Base-by-base conservation (phyloP, 2,888 invertebrate species). In the Sceliomorpha sp. region DNA sequence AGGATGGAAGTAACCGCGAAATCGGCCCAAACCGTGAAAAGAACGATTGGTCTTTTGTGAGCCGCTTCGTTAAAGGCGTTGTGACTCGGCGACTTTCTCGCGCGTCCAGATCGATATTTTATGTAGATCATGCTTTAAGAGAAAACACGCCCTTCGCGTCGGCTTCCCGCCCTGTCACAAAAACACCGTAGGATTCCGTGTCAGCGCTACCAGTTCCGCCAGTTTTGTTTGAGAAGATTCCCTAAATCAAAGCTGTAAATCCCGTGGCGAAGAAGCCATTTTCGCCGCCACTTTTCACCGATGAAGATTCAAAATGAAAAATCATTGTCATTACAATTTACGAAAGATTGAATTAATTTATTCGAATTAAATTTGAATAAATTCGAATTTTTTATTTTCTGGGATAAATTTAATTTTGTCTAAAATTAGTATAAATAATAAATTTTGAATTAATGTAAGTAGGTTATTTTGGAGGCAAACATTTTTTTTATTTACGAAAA, bases 1-100 rank as follows among this genome's bases (percentile, higher is more conserved):
- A n/a, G n/a, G n/a, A n/a, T n/a, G n/a, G n/a, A n/a, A n/a, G n/a
- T n/a, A n/a, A n/a, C 77, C 82, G 83, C 81, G 78, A 83, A 85
- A 85, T 86, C 79, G 73, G 76, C 51, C 60, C 58, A 66, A 78
- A 71, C 82, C 83, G 82, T 85, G 84, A 85, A 85, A 84, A 82
- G 83, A 83, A 84, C 81, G 77, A 82, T 84, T 82, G 81, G 79
- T 79, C 76, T 71, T 81, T 83, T 79, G 80, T 73, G 72, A 50
- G 75, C 70, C 70, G 74, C 74, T 76, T 55, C 73, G 70, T 47
- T 34, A 47, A 13, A 14, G 14, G 26, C 15, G 32, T 29, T 55
- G 55, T 68, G 64, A 60, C 56, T 45, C 20, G 55, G 1, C 40
- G 59, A 48, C 14, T 64, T 72, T 64, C 36, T 51, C 44, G 8